Base-by-base conservation (phyloP, 2,797 vertebrate species). In the Hypotaenidia okinawae region DNA sequence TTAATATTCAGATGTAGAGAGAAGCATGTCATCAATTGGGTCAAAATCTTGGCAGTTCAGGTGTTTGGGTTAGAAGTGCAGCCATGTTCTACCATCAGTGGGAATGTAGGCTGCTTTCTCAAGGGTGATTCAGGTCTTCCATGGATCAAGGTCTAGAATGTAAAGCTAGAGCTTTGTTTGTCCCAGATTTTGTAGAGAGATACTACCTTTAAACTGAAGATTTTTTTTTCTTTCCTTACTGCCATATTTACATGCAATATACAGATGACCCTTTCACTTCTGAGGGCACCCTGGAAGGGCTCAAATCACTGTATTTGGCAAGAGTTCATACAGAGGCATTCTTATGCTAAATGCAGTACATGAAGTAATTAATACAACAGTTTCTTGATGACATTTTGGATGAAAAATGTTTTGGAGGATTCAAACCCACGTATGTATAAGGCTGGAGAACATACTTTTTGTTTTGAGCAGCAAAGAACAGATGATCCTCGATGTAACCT, bases 391-490 rank as follows among this genome's bases (percentile, higher is more conserved):
- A 28, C 51, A 54, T 54, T 57, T 57, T 57, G 11, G 19, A 57
- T 62, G 35, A 39, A 28, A 63, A 15, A 39, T 25, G 8, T 52
- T 90, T 80, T 37, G 21, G 14, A 28, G 73, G 32, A 64, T 80
- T 83, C 58, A 58, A 68, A 81, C 9, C 3, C n/a, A 10, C 0
- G 0, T 13, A 35, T 19, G 4, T 21, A 10, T 28, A n/a, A 4
- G 11, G 13, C 33, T 21, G 27, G 91, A 70, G 66, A 80, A 51
- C 11, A 49, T 2, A 41, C 10, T 18, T 32, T 79, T 69, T 5
- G 19, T 87, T 92, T 58, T 85, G 54, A 85, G 13, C 35, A 62
- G 33, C 8, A 64, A 84, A 87, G 82, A 58, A 51, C 32, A 78
- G 49, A 61, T 47, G 4, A 67, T 57, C 8, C 4, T 93, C n/a